phyloP scores from a whole-genome alignment of 2,888 invertebrate genomes.

The Megalurothrips usitatus region DNA sequence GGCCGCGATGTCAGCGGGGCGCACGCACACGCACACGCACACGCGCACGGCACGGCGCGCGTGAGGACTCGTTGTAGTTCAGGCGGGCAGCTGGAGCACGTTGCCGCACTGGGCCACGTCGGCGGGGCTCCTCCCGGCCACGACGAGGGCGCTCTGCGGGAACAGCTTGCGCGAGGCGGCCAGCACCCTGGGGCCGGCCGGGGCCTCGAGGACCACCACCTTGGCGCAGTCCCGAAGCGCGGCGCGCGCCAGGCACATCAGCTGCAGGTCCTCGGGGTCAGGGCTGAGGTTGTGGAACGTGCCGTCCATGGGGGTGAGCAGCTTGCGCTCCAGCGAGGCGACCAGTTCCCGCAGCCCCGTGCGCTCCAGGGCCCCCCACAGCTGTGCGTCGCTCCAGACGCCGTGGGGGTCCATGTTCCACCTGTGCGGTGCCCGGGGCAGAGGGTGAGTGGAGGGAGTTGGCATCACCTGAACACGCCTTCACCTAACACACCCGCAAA shows the following conservation, averaged over 20 bases:
- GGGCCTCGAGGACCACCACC: slow-evolving; percentile 8
- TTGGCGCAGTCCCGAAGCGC: slow-evolving; percentile 9
- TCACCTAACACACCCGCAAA: too few relatives aligned
- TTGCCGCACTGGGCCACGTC: slow-evolving; percentile 9
- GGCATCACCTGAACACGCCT: too few relatives aligned
- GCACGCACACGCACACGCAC: too few relatives aligned
- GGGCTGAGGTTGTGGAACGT: background rate
- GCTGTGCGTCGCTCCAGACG: slow-evolving; percentile 15
- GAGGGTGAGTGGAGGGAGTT: background rate
- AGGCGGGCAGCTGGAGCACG: background rate
- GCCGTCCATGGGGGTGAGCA: background rate
- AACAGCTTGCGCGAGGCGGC: slow-evolving; percentile 1
- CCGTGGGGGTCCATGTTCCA: slow-evolving; percentile 20
- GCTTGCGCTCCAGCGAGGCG: background rate
- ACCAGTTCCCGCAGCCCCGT: background rate
- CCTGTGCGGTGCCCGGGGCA: background rate
- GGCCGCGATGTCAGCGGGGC: too few relatives aligned
- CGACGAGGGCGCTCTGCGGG: background rate
- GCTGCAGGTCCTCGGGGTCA: slow-evolving; percentile 9
- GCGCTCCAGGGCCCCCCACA: slow-evolving; percentile 13
- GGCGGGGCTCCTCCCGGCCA: background rate
- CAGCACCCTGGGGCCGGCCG: slow-evolving; percentile 16
- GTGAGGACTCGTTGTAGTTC: background rate
- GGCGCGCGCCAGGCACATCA: slow-evolving; percentile 15
- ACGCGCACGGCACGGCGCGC: too few relatives aligned